phyloP scores from a whole-genome alignment of 2,888 invertebrate genomes.

The Idaea aversata region DNA sequence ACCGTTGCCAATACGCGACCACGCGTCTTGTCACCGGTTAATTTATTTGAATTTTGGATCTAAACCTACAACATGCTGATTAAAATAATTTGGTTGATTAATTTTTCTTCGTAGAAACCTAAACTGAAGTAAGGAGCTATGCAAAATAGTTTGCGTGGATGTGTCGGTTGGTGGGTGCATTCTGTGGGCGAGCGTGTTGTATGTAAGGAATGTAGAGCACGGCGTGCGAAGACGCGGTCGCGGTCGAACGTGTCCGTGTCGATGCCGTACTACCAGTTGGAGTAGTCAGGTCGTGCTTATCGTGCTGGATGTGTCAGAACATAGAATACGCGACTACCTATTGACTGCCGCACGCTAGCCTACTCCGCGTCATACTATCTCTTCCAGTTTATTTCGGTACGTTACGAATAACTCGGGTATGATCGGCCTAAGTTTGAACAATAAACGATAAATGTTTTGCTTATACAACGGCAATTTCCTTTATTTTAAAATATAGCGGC shows the following conservation, averaged over 20 bases:
- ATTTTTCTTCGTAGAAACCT: not conserved
- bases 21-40: conserved; percentile 65
- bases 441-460: conserved; percentile 77
- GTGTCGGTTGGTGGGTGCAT: conserved; percentile 66
- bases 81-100: conserved; percentile 26
- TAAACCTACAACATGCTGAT: conserved; percentile 44
- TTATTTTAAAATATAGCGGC: conserved; percentile 80
- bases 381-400: conserved; percentile 75
- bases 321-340: conserved; percentile 22
- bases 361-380: conserved; percentile 74
- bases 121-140: conserved; percentile 35
- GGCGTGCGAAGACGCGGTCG: conserved; percentile 50
- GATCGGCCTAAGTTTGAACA: conserved; percentile 68
- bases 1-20: conserved; percentile 62
- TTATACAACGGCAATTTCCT: conserved; percentile 79
- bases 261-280: not conserved
- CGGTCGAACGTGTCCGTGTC: conserved; percentile 38
- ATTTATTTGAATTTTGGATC: conserved; percentile 57
- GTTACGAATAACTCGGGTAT: conserved; percentile 63
- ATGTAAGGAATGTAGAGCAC: conserved; percentile 66
- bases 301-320: not conserved
- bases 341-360: conserved; percentile 48
- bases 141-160: conserved; percentile 63
- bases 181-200: conserved; percentile 69
- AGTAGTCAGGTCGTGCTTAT: not conserved